Base-by-base conservation (phyloP, 2,113 vertebrate genomes). In the Cynopterus brachyotis region DNA sequence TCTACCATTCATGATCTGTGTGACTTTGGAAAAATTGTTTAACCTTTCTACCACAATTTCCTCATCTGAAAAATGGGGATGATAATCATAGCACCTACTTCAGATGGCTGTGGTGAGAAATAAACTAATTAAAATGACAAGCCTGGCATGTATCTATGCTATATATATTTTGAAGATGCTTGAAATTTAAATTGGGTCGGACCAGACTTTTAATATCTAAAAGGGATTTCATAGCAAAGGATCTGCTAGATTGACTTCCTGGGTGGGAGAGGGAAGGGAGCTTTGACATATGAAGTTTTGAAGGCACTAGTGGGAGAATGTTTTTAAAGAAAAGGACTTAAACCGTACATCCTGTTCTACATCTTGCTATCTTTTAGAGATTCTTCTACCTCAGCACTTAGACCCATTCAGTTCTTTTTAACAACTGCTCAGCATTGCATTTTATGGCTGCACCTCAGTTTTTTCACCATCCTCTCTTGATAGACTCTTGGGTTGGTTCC, bases 281-380 rank as follows among this genome's bases (percentile, higher is more conserved):
- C 40, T 24, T 45, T 62, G 80, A 75, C 35, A 75, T 32, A 96
- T 42, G 26, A 66, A 89, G 70, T n/a, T 28, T 73, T 28, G 26
- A 96, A 64, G 37, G 62, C 35, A 79, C 16, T 35, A 28, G 55
- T 60, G 10, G 42, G 55, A 64, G 15, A 91, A 79, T 66, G 35
- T 47, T 78, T 97, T 95, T 83, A 72, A 85, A 92, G 47, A 92
- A 35, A 79, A 35, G 76, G 66, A 85, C 13, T 82, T 40, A 28
- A 6, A 28, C 40, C 35, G 13, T 66, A 60, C 11, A 95, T 93
- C 26, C 62, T 82, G n/a, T 80, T 69, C 40, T 91, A 59, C 47
- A 15, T 91, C 19, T 94, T 82, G 57, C 19, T 73, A 1, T 84
- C 59, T 93, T 78, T 88, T 6, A 70, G 87, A 84, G 24, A 90